These are phyloP conservation scores for Ethmia dodecea DNA, from an alignment of 2,888 invertebrate species.

Conservation along the genomic window DNA sequence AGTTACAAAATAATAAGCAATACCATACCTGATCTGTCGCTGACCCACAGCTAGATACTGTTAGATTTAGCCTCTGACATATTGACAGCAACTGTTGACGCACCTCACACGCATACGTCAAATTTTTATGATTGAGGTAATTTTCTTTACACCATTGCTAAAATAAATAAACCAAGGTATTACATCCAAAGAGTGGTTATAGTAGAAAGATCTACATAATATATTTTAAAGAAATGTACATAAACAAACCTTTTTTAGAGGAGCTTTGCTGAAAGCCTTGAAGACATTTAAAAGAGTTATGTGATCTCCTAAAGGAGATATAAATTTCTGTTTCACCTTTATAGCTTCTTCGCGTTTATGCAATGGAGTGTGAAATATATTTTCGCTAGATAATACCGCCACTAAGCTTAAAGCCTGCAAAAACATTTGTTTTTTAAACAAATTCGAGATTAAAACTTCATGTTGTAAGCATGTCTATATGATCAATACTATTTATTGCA, in stretches of 20 bases:
- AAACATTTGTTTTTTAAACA: slow-evolving; percentile 1
- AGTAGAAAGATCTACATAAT: no score
- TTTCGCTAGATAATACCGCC: slow-evolving; percentile 92
- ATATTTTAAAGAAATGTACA: background rate
- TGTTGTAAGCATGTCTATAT: no score
- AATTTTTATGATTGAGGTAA: slow-evolving; percentile 89
- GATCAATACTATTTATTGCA: no score
- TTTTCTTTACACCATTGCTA: slow-evolving; percentile 94
- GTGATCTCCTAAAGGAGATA: slow-evolving; percentile 93
- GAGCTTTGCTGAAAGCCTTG: slow-evolving; percentile 84
- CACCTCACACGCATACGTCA: slow-evolving; percentile 88
- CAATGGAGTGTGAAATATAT: slow-evolving; percentile 85
- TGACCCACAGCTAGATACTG: slow-evolving; percentile 80
- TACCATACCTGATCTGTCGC: slow-evolving; percentile 77
- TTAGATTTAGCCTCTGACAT: slow-evolving; percentile 79
- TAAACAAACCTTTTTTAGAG: slow-evolving; percentile 78
- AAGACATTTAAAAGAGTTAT: slow-evolving; percentile 93
- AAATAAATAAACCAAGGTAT: slow-evolving; percentile 26
- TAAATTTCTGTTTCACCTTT: slow-evolving; percentile 86
- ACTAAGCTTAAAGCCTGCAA: slow-evolving; percentile 87
- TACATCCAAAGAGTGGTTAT: no score
- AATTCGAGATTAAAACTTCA: no score
- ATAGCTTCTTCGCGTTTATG: slow-evolving; percentile 87
- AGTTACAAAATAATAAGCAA: no score
- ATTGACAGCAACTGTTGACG: slow-evolving; percentile 87